Evolutionary conservation across 2,888 invertebrate genomes (phyloP).

Genomic region (Branchipolynoe longqiensis): DNA sequence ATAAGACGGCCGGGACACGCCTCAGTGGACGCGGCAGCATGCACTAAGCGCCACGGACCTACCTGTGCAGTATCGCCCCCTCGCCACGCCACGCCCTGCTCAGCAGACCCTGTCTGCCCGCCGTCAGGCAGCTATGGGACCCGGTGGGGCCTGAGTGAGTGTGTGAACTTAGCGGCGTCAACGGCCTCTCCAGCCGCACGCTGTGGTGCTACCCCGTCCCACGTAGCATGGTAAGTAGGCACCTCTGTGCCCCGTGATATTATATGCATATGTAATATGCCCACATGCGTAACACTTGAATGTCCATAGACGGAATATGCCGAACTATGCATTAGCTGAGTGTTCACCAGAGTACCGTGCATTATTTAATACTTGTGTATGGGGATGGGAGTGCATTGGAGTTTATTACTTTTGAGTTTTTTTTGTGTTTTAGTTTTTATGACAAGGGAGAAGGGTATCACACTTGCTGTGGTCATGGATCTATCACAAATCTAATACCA

Average conservation of each 20-base stretch:
- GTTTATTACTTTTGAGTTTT: not conserved
- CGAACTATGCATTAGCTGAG: not conserved
- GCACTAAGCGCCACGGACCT: too few species aligned
- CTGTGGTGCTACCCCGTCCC: conserved; percentile 10
- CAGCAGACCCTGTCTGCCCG: not conserved
- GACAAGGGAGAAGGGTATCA: not conserved
- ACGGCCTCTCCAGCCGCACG: not conserved
- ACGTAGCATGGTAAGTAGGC: conserved; percentile 42
- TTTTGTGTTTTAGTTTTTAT: not conserved
- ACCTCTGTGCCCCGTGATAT: not conserved
- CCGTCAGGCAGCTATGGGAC: not conserved
- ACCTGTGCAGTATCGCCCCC: not conserved
- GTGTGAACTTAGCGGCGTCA: not conserved
- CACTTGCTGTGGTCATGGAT: not conserved
- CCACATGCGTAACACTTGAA: too few species aligned
- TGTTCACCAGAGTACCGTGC: conserved; percentile 16
- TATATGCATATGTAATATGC: too few species aligned
- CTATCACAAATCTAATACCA: not conserved
- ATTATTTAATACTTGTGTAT: not conserved
- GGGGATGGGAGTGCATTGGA: not conserved
- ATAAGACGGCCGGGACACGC: too few species aligned
- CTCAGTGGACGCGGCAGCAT: too few species aligned
- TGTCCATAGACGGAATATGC: too few species aligned
- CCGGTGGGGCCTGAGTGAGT: not conserved
- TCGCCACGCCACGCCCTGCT: not conserved